Evolutionary conservation across 2,888 invertebrate species (phyloP).

Genomic region (Pediacus dermestoides): DNA sequence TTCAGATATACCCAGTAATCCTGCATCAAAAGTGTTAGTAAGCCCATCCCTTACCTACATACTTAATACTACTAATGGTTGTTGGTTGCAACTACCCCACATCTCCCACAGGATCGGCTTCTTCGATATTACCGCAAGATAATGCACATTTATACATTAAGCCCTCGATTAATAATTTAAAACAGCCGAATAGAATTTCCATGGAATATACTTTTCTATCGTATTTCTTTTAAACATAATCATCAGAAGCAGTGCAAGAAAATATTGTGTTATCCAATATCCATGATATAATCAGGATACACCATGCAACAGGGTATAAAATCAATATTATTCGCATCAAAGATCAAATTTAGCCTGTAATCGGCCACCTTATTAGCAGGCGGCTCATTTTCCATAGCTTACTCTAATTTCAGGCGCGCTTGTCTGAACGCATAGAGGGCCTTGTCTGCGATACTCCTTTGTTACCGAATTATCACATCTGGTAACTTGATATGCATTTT

Average conservation of each 20-base stretch:
- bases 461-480: conserved; percentile 40
- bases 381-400: conserved; percentile 42
- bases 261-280: no score
- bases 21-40: no score
- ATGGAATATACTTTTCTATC: no score
- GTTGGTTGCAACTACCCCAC: neutral
- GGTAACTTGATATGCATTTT: conserved; percentile 32
- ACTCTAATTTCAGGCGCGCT: conserved; percentile 41
- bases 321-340: conserved; percentile 43
- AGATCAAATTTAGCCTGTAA: conserved; percentile 46
- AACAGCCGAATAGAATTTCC: no score
- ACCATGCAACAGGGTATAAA: conserved; percentile 37
- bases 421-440: conserved; percentile 32
- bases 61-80: conserved; percentile 24
- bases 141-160: conserved; percentile 1
- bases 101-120: conserved; percentile 4
- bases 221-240: no score
- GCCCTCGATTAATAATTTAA: conserved; percentile 6
- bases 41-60: conserved; percentile 23
- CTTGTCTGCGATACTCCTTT: conserved; percentile 39
- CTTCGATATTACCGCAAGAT: conserved; percentile 5
- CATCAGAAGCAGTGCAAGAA: no score
- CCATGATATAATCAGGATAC: conserved; percentile 1
- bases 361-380: conserved; percentile 47
- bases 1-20: no score